phyloP scores from a whole-genome alignment of 2,113 vertebrate species.

The Trematomus loennbergii region DNA sequence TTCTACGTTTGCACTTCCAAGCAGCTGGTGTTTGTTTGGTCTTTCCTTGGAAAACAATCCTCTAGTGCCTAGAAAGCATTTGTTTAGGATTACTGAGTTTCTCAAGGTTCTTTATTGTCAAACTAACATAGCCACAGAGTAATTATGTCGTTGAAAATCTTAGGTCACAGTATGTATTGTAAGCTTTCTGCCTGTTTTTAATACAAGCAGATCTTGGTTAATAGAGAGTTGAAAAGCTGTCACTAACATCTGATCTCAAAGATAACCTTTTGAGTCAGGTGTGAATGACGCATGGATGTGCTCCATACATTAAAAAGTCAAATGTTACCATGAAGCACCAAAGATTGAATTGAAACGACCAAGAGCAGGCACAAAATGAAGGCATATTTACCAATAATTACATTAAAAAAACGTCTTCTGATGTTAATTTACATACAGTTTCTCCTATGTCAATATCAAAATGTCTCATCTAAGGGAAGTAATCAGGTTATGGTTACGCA shows the following conservation, averaged over 20 bases:
- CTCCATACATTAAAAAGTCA: neutral
- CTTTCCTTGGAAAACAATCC: neutral
- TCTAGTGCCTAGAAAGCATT: neutral
- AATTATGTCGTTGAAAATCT: no score
- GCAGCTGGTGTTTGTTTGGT: neutral
- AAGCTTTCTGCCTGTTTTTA: neutral
- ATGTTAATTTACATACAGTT: neutral
- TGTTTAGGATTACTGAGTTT: neutral
- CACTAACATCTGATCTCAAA: neutral
- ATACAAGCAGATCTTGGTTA: neutral
- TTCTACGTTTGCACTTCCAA: neutral
- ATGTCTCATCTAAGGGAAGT: neutral
- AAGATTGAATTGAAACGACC: no score
- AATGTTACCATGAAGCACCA: neutral
- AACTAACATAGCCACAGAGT: no score
- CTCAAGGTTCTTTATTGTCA: no score
- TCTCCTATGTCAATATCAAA: neutral
- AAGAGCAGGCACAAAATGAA: neutral
- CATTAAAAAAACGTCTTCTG: neutral
- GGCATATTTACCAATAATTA: neutral
- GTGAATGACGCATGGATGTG: slow-evolving; percentile 7
- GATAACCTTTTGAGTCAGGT: neutral
- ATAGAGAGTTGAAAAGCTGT: neutral
- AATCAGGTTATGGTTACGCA: neutral
- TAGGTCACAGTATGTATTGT: no score